Evolutionary conservation across 2,888 invertebrate genomes (phyloP).

Genomic region (Ichneumoninae sp.): DNA sequence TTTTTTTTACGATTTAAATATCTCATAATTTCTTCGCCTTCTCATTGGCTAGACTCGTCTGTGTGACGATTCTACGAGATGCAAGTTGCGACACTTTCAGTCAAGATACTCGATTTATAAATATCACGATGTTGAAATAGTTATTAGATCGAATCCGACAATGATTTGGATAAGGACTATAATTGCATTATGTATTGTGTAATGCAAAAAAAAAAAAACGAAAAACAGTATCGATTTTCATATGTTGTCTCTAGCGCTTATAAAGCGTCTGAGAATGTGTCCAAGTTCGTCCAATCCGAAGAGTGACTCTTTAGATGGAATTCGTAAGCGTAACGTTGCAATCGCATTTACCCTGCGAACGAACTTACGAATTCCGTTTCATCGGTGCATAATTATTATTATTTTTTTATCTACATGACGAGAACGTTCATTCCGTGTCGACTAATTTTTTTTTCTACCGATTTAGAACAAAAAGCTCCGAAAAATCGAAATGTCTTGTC

Average conservation of each 20-base stretch:
- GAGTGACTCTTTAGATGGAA: constrained; percentile 24
- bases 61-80: constrained; percentile 12
- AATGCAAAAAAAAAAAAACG: constrained; percentile 17
- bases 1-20: constrained; percentile 27
- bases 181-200: constrained; percentile 21
- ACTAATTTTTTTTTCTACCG: constrained; percentile 35
- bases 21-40: constrained; percentile 42
- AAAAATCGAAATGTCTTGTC: constrained; percentile 44
- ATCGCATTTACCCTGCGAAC: constrained; percentile 43
- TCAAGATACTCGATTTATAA: constrained; percentile 12
- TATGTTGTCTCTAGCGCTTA: constrained; percentile 38
- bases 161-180: constrained; percentile 12
- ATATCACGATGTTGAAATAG: constrained; percentile 19
- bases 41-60: constrained; percentile 37
- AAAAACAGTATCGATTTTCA: constrained; percentile 35
- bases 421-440: constrained; percentile 47
- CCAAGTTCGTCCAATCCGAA: constrained; percentile 60
- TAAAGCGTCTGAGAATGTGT: constrained; percentile 41
- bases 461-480: constrained; percentile 19
- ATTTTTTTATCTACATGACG: constrained; percentile 8
- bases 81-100: not conserved
- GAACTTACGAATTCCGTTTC: constrained; percentile 37
- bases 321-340: constrained; percentile 16
- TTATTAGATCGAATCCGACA: constrained; percentile 32
- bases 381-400: constrained; percentile 7